A percentile compares a stretch with the other conserved stretches of the same genome.
phyloP scores from a whole-genome alignment of 2,797 vertebrate species.

The Poeciliopsis paucimaculata region DNA sequence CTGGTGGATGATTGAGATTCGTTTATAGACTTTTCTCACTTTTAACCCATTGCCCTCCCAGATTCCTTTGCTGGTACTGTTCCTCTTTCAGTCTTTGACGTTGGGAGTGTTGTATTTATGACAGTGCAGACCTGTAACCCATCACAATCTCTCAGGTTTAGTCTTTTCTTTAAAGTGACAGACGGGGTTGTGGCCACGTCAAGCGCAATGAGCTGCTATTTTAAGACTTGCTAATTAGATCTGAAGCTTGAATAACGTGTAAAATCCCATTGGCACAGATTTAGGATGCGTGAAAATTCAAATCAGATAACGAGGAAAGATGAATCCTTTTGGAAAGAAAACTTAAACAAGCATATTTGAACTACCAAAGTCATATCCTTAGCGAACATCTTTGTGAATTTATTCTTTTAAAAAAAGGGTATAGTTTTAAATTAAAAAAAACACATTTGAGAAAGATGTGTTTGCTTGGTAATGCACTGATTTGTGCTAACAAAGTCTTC shows the following conservation, averaged over 20 bases:
- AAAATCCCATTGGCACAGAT: constrained; percentile 18
- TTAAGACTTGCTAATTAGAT: constrained; percentile 36
- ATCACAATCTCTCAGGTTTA: background rate
- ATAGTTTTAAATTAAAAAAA: no score
- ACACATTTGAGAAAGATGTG: background rate
- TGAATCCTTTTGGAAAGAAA: constrained; percentile 24
- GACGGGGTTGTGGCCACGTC: background rate
- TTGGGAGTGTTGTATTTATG: background rate
- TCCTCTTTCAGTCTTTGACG: background rate
- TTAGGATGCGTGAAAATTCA: constrained; percentile 26
- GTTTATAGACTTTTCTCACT: background rate
- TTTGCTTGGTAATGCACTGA: background rate
- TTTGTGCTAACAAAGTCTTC: background rate
- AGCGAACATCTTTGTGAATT: background rate
- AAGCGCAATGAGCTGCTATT: constrained; percentile 18
- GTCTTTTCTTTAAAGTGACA: constrained; percentile 14
- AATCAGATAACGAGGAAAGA: constrained; percentile 7
- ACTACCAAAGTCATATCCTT: background rate
- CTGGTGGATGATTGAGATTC: background rate
- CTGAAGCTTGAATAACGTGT: constrained; percentile 11
- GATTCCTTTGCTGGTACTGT: background rate
- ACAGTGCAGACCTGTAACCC: background rate
- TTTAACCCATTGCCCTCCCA: constrained; percentile 1
- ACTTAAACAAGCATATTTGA: background rate
- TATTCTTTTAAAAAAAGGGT: background rate